Evolutionary conservation across 1,140 invertebrate species (phyloP).

Genomic region (Anoplophora glabripennis): DNA sequence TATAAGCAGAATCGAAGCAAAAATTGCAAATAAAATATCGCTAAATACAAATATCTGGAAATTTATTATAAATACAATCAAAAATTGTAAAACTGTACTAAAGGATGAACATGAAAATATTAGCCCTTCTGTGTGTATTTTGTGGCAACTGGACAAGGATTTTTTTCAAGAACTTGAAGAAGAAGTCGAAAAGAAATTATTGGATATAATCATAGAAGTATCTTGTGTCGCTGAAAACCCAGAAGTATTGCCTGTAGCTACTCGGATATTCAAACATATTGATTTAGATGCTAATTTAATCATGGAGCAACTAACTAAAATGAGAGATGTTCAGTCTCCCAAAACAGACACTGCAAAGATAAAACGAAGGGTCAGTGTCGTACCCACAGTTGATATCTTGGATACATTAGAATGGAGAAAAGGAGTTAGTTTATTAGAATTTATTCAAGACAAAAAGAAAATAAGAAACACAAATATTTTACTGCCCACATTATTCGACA

Average conservation of each 20-base stretch:
- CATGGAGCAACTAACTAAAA: slow-evolving; percentile 57
- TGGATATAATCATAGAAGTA: slow-evolving; percentile 48
- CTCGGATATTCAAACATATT: slow-evolving; percentile 68
- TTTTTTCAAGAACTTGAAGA: slow-evolving; percentile 50
- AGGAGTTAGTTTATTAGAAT: slow-evolving; percentile 76
- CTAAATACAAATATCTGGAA: slow-evolving; percentile 47
- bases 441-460: slow-evolving; percentile 80
- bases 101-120: slow-evolving; percentile 15
- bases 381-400: slow-evolving; percentile 56
- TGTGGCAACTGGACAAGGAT: slow-evolving; percentile 59
- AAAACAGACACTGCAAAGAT: slow-evolving; percentile 38
- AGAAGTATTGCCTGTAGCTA: slow-evolving; percentile 56
- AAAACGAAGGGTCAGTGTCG: slow-evolving; percentile 48
- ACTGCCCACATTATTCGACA: slow-evolving; percentile 71
- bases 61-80: slow-evolving; percentile 48
- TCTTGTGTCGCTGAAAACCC: slow-evolving; percentile 32
- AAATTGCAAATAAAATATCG: slow-evolving; percentile 18
- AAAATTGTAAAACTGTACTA: slow-evolving; percentile 40
- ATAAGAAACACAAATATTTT: slow-evolving; percentile 64
- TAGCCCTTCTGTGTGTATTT: slow-evolving; percentile 43
- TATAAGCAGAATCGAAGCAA: slow-evolving; percentile 48
- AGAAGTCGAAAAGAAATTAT: slow-evolving; percentile 42
- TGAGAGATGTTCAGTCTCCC: slow-evolving; percentile 51
- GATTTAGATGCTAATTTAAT: slow-evolving; percentile 63
- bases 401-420: slow-evolving; percentile 71